A percentile compares a stretch with the other conserved stretches of the same genome.
phyloP scores from a whole-genome alignment of 2,888 invertebrate genomes.

The Cataglyphis livida region DNA sequence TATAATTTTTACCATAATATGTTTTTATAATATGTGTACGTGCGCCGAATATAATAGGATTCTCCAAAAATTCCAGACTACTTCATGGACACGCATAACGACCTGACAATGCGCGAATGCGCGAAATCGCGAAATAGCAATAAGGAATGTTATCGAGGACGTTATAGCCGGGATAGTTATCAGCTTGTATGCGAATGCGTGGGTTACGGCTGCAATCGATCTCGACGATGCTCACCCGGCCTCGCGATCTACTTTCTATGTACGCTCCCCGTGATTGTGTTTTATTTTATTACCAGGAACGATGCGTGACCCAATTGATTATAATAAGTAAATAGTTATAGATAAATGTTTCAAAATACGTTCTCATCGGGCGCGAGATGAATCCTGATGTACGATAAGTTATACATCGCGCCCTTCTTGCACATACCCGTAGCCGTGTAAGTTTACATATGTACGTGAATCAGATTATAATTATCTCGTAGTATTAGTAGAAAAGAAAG shows the following conservation, averaged over 20 bases:
- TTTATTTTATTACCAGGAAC: constrained; percentile 3
- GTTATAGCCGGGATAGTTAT: constrained; percentile 76
- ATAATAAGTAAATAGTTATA: too few species aligned
- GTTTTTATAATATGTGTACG: background rate
- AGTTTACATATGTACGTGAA: background rate
- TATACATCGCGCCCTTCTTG: background rate
- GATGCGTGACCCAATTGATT: background rate
- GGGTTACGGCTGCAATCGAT: constrained; percentile 75
- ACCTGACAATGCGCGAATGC: constrained; percentile 75
- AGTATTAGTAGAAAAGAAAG: background rate
- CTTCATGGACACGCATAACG: constrained; percentile 72
- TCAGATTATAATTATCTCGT: background rate
- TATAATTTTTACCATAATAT: background rate
- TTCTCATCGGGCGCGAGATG: background rate
- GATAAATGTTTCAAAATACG: background rate
- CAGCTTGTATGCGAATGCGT: constrained; percentile 78
- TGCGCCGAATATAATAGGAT: background rate
- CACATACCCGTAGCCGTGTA: background rate
- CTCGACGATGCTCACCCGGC: constrained; percentile 53
- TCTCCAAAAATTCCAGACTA: constrained; percentile 69
- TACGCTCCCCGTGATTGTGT: constrained; percentile 32
- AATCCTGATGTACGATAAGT: background rate
- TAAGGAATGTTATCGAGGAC: constrained; percentile 76
- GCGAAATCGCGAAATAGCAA: constrained; percentile 66
- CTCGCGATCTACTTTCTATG: constrained; percentile 45